Conservation (phyloP, 2,888 invertebrate genomes). For the Epinotia demarniana region DNA sequence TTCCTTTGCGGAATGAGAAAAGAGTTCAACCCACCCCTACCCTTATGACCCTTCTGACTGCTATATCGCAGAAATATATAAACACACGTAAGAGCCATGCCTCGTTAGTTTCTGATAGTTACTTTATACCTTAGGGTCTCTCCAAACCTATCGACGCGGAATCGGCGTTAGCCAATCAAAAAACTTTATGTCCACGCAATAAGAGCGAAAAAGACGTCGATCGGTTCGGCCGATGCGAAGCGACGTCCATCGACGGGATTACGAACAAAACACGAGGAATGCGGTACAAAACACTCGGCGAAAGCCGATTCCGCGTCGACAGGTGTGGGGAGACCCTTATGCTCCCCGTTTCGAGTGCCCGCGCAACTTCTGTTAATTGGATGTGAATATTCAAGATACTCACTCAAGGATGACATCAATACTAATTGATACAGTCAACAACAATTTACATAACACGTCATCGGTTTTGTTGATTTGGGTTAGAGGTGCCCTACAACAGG, state of each 20-base stretch:
- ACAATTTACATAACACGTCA: slow-evolving; percentile 1
- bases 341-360: background rate
- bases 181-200: too few relatives aligned
- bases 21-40: too few relatives aligned
- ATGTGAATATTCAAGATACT: slow-evolving; percentile 23
- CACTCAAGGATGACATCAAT: slow-evolving; percentile 7
- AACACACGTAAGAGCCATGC: background rate
- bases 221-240: too few relatives aligned
- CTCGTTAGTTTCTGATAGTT: slow-evolving; percentile 14
- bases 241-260: too few relatives aligned
- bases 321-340: too few relatives aligned
- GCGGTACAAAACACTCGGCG: too few relatives aligned
- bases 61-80: background rate
- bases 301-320: too few relatives aligned
- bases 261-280: too few relatives aligned
- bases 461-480: background rate
- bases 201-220: too few relatives aligned
- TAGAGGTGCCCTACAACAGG: background rate
- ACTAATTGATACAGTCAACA: slow-evolving; percentile 13
- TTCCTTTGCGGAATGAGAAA: too few relatives aligned
- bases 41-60: background rate
- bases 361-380: slow-evolving; percentile 11
- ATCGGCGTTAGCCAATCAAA: too few relatives aligned
- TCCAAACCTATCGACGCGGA: too few relatives aligned
- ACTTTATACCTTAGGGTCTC: background rate